phyloP scores from a whole-genome alignment of 1,140 invertebrate species.

The Solen grandis region DNA sequence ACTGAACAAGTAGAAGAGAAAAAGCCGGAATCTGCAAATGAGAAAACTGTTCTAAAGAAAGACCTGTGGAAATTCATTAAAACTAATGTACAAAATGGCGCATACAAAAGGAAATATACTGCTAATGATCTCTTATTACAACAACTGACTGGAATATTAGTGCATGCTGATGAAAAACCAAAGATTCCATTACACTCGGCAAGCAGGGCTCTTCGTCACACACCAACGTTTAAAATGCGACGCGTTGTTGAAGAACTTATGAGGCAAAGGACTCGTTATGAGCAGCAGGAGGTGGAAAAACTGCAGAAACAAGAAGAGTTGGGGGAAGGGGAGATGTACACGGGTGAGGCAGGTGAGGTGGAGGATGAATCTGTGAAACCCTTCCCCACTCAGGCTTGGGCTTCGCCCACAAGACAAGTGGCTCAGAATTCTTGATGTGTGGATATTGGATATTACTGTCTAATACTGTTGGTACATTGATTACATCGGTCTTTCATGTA shows the following conservation, averaged over 20 bases:
- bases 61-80: conserved; percentile 64
- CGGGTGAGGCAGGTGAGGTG: neutral
- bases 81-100: conserved; percentile 57
- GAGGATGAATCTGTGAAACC: neutral
- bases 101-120: conserved; percentile 61
- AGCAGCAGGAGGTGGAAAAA: conserved; percentile 72
- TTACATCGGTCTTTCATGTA: no score
- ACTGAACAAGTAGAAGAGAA: conserved; percentile 28
- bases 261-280: conserved; percentile 68
- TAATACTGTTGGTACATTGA: no score
- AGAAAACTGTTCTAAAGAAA: conserved; percentile 42
- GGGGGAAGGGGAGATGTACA: neutral
- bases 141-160: conserved; percentile 68
- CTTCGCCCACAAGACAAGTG: neutral
- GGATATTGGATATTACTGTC: no score
- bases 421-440: neutral
- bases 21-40: conserved; percentile 29
- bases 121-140: conserved; percentile 68
- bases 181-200: conserved; percentile 69
- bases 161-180: conserved; percentile 57
- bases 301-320: conserved; percentile 62
- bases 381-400: neutral
- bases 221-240: conserved; percentile 76
- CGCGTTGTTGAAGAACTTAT: conserved; percentile 73
- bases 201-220: conserved; percentile 70